These are phyloP conservation scores for Cynocephalus volans DNA, from an alignment of 2,113 vertebrate genomes.

Conservation along the genomic window DNA sequence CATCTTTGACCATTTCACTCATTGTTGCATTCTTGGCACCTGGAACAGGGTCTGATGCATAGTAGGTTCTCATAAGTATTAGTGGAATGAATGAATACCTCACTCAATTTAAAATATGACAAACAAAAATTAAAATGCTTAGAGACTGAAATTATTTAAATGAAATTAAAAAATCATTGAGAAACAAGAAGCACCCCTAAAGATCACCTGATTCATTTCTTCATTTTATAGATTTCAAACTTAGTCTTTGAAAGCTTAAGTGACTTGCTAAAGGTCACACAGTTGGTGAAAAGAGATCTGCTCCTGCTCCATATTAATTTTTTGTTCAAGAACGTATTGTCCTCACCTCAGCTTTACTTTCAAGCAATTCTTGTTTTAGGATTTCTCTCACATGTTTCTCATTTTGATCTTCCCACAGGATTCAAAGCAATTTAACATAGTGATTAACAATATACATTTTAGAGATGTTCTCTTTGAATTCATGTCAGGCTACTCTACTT, in stretches of 20 bases:
- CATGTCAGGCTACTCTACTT: background rate
- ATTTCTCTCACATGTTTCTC: background rate
- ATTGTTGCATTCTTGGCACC: background rate
- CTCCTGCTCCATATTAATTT: background rate
- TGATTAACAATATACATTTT: background rate
- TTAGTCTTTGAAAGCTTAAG: background rate
- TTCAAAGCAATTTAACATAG: background rate
- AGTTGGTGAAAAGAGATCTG: background rate
- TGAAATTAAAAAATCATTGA: constrained; percentile 3
- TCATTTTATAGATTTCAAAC: background rate
- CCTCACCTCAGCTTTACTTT: background rate
- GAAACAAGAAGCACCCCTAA: background rate
- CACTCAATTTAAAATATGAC: background rate
- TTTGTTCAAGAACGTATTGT: background rate
- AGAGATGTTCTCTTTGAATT: background rate
- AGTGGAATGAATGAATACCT: background rate
- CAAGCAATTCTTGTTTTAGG: background rate
- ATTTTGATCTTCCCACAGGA: background rate
- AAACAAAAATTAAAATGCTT: background rate
- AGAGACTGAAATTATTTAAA: background rate
- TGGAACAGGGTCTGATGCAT: background rate
- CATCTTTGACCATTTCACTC: background rate
- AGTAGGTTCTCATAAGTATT: background rate
- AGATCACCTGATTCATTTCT: background rate
- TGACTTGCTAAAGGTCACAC: background rate